Conservation (phyloP, 1,140 invertebrate species). For the Helicoverpa armigera region DNA sequence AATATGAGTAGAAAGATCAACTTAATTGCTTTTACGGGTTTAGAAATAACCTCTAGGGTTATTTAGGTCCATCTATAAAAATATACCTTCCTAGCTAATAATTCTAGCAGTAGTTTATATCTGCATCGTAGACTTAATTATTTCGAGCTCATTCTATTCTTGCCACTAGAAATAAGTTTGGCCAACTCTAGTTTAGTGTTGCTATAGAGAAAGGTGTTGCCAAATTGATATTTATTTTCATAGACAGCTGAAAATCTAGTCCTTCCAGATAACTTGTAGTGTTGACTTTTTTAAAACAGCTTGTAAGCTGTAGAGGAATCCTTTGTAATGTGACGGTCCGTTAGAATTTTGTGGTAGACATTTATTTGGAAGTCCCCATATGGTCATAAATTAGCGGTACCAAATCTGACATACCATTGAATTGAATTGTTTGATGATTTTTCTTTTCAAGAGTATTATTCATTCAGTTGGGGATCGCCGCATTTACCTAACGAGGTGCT, state of each 20-base stretch:
- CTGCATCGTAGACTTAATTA: slow-evolving; percentile 17
- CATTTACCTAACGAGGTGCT: no score
- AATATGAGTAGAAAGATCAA: not conserved
- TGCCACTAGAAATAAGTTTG: slow-evolving; percentile 77
- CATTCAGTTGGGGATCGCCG: no score
- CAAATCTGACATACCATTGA: no score
- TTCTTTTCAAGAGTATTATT: no score
- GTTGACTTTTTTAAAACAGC: not conserved
- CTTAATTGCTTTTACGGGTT: not conserved
- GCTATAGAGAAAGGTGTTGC: slow-evolving; percentile 63
- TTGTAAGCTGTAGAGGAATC: not conserved
- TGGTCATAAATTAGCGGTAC: no score
- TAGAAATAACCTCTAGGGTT: slow-evolving; percentile 6
- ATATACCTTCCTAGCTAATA: slow-evolving; percentile 20
- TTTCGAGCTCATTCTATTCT: slow-evolving; percentile 67
- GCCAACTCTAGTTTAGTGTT: slow-evolving; percentile 63
- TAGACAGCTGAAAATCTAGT: slow-evolving; percentile 36
- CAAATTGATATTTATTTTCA: slow-evolving; percentile 51
- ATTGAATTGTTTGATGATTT: no score
- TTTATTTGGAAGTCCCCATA: not conserved
- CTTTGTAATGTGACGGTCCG: not conserved
- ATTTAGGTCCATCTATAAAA: slow-evolving; percentile 14
- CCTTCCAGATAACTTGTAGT: slow-evolving; percentile 36
- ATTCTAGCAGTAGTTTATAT: slow-evolving; percentile 31
- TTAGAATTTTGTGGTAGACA: not conserved